Evolutionary conservation across 1,140 invertebrate species (phyloP), one percentile per base, ranked within the genome.

Genomic region (Choristoneura fumiferana): DNA sequence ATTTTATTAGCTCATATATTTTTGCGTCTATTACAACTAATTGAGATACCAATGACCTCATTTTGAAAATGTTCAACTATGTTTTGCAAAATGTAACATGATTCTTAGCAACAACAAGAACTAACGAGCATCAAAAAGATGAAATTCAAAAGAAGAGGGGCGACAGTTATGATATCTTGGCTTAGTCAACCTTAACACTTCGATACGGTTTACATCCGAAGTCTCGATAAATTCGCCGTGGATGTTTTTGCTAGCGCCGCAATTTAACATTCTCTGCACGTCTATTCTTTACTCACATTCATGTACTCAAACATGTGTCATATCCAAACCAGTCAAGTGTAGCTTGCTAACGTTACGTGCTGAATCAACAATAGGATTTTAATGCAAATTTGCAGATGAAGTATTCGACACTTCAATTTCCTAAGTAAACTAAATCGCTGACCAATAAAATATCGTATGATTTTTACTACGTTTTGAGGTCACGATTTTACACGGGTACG

Each of bases 341-440:
- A 67, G 62, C 60, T 56, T 45, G 63, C 49, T 59, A 17, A 63
- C 67, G 55, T 36, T 70, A 76, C 60, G 65, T 60, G 71, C 68
- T 80, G 82, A 85, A 79, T 84, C 56, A 54, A 58, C 73, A 81
- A 84, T 81, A 60, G 68, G 37, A 54, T 73, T 73, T 81, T 81
- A 77, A 82, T 84, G 73, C 69, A 74, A 81, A 84, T 81, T 71
- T 58, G 66, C 54, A 38, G 60, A 60, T 72, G 73, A 75, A 71
- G 65, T 54, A 77, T 71, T 66, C 67, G 61, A 70, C 60, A 71
- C 66, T 58, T 57, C 38, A 35, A 52, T 58, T 62, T 66, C 40
- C 43, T 66, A 29, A 18, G 38, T 58, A 53, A 39, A 57, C 36
- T 22, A 58, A 76, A 69, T 64, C 53, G 70, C 73, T 81, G 76